A percentile compares a stretch with the other conserved stretches of the same genome.
These are phyloP conservation scores for Drosophila subquinaria DNA, from an alignment of 2,888 invertebrate species.

Conservation along the genomic window DNA sequence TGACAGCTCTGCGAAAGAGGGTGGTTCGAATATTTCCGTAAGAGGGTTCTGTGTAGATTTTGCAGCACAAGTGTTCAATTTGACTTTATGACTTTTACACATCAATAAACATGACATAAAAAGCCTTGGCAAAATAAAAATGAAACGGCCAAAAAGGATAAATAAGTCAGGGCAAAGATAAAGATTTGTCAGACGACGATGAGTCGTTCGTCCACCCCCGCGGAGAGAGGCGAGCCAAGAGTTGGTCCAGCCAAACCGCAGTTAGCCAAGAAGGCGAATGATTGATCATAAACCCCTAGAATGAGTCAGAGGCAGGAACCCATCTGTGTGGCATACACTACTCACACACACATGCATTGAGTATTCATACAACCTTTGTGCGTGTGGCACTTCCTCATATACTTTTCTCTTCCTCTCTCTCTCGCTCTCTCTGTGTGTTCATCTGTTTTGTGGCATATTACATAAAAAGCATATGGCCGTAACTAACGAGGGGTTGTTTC, in stretches of 20 bases:
- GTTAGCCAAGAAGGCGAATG: slow-evolving; percentile 67
- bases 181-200: slow-evolving; percentile 65
- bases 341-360: slow-evolving; percentile 1
- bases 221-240: neutral
- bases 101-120: slow-evolving; percentile 82
- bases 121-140: slow-evolving; percentile 71
- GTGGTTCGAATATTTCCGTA: slow-evolving; percentile 6
- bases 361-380: slow-evolving; percentile 25
- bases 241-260: slow-evolving; percentile 60
- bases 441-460: slow-evolving; percentile 48
- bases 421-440: neutral
- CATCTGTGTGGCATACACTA: slow-evolving; percentile 45
- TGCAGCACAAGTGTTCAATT: slow-evolving; percentile 70
- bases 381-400: neutral
- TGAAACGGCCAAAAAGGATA: slow-evolving; percentile 72
- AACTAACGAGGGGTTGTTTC: slow-evolving; percentile 76
- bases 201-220: neutral
- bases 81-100: slow-evolving; percentile 81
- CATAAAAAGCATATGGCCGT: slow-evolving; percentile 78
- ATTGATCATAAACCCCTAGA: slow-evolving; percentile 73
- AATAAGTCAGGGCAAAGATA: slow-evolving; percentile 76
- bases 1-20: slow-evolving; percentile 22
- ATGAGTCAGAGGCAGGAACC: slow-evolving; percentile 43
- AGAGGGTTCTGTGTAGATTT: slow-evolving; percentile 5
- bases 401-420: neutral